Evolutionary conservation across 2,888 invertebrate species (phyloP), one percentile per base, ranked within the genome.

Genomic region (Drosophila histrio): DNA sequence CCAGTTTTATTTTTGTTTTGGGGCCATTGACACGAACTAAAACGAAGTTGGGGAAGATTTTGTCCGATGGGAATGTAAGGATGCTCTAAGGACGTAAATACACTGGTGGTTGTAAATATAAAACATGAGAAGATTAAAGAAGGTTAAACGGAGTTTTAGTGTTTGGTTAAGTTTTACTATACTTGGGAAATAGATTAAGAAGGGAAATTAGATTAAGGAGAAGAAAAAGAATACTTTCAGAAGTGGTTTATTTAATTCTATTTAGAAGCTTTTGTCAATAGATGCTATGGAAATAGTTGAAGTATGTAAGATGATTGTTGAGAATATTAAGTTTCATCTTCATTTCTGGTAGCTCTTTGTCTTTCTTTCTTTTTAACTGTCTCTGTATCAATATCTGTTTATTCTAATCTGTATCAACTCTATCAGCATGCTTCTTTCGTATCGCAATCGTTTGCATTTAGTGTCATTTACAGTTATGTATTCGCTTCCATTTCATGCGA

Each of bases 21-120:
- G 53, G 58, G 59, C 58, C 56, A 79, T 77, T 79, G 74, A 62
- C 68, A 79, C 68, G 71, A 61, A 66, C 52, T 41, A 32, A 68
- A 71, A 43, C 49, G 59, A 26, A 15, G 34, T 19, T n/a, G 8
- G 24, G 30, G 19, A 1, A 26, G 24, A 6, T 28, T 24, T 7
- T 36, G 13, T 32, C 17, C 26, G 1, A 38, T 26, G 43, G 54
- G 13, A 49, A 57, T 15, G 17, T 30, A 15, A 39, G 13, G 4
- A 41, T 34, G 15, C 21, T 15, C 11, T 17, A 11, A 17, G 24
- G 49, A 26, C n/a, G 41, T 15, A 13, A 11, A 41, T 30, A 15
- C n/a, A 22, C 36, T 13, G 44, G 22, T 41, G 32, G 36, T 6
- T 34, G 44, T 44, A 17, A 34, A 17, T 22, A 53, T 30, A 30